Evolutionary conservation across 2,888 invertebrate species (phyloP).

Genomic region (Drosophila maculinotata): DNA sequence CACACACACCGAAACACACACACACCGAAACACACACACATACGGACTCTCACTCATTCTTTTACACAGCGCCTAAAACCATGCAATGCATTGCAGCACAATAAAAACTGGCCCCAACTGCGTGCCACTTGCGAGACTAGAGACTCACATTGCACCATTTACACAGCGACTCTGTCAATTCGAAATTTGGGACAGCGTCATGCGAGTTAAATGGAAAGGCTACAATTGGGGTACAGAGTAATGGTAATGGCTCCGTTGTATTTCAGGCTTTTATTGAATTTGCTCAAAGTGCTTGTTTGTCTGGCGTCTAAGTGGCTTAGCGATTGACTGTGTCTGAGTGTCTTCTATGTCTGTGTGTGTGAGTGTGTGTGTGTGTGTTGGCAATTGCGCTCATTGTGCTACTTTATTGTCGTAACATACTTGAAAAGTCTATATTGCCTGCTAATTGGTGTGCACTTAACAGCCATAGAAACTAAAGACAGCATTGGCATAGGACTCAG

Average conservation of each 20-base stretch:
- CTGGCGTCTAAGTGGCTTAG: conserved; percentile 48
- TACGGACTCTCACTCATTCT: neutral
- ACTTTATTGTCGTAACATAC: conserved; percentile 27
- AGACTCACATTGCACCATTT: conserved; percentile 31
- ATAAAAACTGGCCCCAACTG: conserved; percentile 32
- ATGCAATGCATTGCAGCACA: conserved; percentile 40
- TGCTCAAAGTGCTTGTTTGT: conserved; percentile 58
- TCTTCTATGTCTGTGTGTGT: neutral
- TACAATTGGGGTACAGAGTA: neutral
- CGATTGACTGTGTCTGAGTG: conserved; percentile 24
- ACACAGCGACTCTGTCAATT: conserved; percentile 41
- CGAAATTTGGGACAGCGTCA: conserved; percentile 23
- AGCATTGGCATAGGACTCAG: neutral
- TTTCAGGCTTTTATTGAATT: conserved; percentile 59
- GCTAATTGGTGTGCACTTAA: conserved; percentile 45
- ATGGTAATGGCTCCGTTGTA: conserved; percentile 16
- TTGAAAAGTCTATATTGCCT: conserved; percentile 17
- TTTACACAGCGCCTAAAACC: conserved; percentile 16
- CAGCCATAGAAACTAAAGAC: conserved; percentile 19
- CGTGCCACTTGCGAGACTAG: conserved; percentile 17
- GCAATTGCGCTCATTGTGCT: conserved; percentile 24
- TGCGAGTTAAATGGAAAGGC: conserved; percentile 25
- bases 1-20: neutral
- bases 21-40: neutral
- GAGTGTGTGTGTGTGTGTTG: conserved; percentile 7